phyloP scores from a whole-genome alignment of 1,140 invertebrate genomes.

The Meloidogyne chitwoodi region DNA sequence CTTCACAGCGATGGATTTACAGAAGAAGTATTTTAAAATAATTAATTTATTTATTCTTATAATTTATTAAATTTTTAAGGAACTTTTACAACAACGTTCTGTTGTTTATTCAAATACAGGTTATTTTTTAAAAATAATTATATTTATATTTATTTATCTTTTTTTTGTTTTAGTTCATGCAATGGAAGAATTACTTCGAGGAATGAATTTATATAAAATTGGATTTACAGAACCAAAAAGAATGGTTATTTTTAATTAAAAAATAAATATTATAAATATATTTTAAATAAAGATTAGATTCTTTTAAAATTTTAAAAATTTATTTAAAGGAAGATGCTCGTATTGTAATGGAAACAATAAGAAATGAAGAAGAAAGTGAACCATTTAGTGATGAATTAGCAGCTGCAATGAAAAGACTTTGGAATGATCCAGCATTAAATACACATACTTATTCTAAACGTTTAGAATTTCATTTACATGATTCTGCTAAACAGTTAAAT shows the following conservation, averaged over 20 bases:
- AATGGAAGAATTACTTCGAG: conserved; percentile 45
- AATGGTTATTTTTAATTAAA: conserved; percentile 18
- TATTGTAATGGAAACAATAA: conserved; percentile 45
- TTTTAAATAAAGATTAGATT: too few species aligned
- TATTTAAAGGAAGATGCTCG: conserved; percentile 41
- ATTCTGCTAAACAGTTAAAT: conserved; percentile 52
- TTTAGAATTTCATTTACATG: conserved; percentile 54
- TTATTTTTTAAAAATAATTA: neutral
- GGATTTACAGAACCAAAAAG: conserved; percentile 36
- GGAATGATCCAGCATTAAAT: conserved; percentile 42
- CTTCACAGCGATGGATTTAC: conserved; percentile 51
- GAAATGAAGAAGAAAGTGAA: conserved; percentile 41
- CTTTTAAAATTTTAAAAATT: neutral
- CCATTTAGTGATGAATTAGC: conserved; percentile 42
- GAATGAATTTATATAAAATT: conserved; percentile 46
- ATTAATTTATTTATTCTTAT: too few species aligned
- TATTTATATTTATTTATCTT: too few species aligned
- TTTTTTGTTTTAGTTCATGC: conserved; percentile 37
- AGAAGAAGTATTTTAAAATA: conserved; percentile 24
- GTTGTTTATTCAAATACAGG: conserved; percentile 34
- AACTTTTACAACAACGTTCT: conserved; percentile 41
- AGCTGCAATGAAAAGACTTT: conserved; percentile 45
- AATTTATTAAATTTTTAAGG: conserved; percentile 10
- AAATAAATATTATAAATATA: too few species aligned
- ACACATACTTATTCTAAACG: conserved; percentile 33